Base-by-base conservation (phyloP, 2,113 vertebrate species). In the Odontophorus gujanensis region DNA sequence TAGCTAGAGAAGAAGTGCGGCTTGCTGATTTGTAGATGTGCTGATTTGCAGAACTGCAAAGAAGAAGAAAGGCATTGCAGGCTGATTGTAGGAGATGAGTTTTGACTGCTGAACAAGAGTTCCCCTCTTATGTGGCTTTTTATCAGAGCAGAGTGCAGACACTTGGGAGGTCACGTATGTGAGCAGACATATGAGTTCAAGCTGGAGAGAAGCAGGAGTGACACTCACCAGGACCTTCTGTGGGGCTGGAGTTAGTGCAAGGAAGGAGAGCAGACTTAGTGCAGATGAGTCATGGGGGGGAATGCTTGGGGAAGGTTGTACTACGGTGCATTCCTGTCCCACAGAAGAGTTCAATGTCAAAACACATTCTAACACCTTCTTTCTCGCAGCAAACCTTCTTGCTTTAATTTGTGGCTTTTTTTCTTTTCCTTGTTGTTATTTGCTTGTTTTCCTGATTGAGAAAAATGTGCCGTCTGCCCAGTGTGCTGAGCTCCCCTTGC, bases 281-380 rank as follows among this genome's bases (percentile, higher is more conserved):
- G 40, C 12, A 26, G 26, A 22, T 18, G 20, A 48, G 10, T 61
- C 12, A 57, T 0, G 38, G 12, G 48, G n/a, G 4, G 1, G 4
- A 61, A 30, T 22, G 18, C 25, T 47, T 68, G 24, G 14, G 79
- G 36, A 16, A 84, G 43, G 5, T 2, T 61, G 32, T 34, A 58
- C 36, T 19, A 42, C 25, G 38, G n/a, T 36, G 36, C 78, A 71
- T 47, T 42, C 22, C 51, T 45, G 18, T 74, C 32, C 73, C 58
- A 30, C 58, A 67, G 55, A 93, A 42, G 3, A 61, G 24, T 63
- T 4, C 6, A 7, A 13, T 38, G 16, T 59, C 66, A 42, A 81
- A 63, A 68, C 11, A 20, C 0, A 0, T 81, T 81, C 22, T 30
- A 9, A 36, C 30, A 15, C 3, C 8, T 6, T 51, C 34, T 12